A percentile compares a stretch with the other conserved stretches of the same genome.
Conservation (phyloP, 1,140 invertebrate species). For the Triops longicaudatus region DNA sequence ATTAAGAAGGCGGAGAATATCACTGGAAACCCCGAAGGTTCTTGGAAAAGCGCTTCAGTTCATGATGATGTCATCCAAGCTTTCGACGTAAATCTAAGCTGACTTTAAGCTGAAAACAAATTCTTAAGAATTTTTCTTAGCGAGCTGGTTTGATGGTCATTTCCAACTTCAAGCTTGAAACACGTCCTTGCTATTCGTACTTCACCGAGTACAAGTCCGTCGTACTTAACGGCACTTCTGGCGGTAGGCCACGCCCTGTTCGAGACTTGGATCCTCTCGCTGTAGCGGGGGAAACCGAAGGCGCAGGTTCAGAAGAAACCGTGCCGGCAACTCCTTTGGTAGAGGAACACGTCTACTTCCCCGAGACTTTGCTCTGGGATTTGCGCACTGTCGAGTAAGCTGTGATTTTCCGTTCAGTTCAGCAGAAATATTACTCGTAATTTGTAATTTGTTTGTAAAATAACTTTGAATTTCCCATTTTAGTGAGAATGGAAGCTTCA, state of each 20-base stretch:
- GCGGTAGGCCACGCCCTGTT: background rate
- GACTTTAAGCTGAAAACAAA: background rate
- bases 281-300: too few species aligned
- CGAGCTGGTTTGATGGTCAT: background rate
- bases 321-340: background rate
- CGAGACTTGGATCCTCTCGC: too few species aligned
- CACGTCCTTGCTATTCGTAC: background rate
- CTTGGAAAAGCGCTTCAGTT: background rate
- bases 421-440: too few species aligned
- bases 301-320: background rate
- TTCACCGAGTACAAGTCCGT: background rate
- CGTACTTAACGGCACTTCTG: background rate
- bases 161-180: background rate
- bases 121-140: background rate
- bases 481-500: too few species aligned
- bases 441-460: background rate
- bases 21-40: background rate
- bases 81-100: slow-evolving; percentile 38
- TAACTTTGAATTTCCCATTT: background rate
- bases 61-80: slow-evolving; percentile 36
- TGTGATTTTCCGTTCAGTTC: slow-evolving; percentile 7
- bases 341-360: background rate
- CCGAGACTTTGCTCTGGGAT: too few species aligned
- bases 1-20: too few species aligned
- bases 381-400: too few species aligned